Percentiles rank a stretch among this genome's conserved stretches.
These are phyloP conservation scores for Struthio camelus DNA, from an alignment of 2,113 vertebrate species.

Conservation along the genomic window DNA sequence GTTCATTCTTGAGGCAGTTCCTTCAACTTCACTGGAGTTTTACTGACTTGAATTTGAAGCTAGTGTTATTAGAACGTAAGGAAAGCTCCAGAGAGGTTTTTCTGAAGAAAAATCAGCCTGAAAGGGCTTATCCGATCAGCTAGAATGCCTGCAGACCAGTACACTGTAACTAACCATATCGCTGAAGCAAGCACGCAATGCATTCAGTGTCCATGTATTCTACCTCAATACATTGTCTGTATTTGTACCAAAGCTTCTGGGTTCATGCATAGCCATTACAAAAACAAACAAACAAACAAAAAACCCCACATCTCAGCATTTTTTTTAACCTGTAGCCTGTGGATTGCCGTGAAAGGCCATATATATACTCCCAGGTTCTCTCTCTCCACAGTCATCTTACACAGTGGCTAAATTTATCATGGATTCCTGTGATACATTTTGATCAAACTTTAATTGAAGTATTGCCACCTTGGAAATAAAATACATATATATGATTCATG, in stretches of 20 bases:
- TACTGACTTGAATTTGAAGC: neutral
- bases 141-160: neutral
- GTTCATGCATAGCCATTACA: neutral
- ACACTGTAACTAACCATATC: neutral
- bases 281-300: neutral
- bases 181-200: neutral
- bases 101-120: neutral
- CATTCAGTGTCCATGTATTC: neutral
- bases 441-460: neutral
- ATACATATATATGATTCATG: neutral
- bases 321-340: neutral
- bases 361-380: neutral
- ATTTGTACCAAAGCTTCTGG: neutral
- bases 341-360: neutral
- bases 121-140: neutral
- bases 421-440: neutral
- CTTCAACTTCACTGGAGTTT: neutral
- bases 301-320: neutral
- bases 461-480: neutral
- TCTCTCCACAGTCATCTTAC: neutral
- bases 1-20: neutral
- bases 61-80: neutral
- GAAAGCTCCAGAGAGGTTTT: neutral
- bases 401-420: neutral
- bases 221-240: neutral